phyloP scores from a whole-genome alignment of 2,113 vertebrate species.

The Cavia aperea region DNA sequence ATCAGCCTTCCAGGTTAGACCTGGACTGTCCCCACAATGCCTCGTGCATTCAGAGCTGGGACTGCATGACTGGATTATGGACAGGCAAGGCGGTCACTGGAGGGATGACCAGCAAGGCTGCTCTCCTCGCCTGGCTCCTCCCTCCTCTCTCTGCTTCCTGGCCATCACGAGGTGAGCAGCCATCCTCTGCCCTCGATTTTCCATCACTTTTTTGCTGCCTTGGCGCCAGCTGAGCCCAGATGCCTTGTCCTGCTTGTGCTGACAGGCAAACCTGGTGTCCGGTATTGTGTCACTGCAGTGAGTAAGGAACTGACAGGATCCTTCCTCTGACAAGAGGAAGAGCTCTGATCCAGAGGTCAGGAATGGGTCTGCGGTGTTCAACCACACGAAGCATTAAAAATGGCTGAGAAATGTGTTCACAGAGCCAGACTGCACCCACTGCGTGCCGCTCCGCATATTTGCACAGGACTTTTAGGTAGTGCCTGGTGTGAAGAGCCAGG shows the following conservation, averaged over 20 bases:
- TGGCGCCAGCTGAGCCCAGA: not conserved
- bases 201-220: not conserved
- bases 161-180: not conserved
- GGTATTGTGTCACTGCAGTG: too few relatives aligned
- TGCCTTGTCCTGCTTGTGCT: not conserved
- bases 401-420: not conserved
- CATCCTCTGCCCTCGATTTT: not conserved
- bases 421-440: not conserved
- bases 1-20: not conserved
- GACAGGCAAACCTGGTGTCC: not conserved
- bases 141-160: not conserved
- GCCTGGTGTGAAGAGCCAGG: not conserved
- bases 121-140: not conserved
- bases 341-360: not conserved
- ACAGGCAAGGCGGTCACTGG: not conserved
- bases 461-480: not conserved
- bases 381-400: not conserved
- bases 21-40: not conserved
- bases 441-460: not conserved
- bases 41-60: not conserved
- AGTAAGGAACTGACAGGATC: not conserved
- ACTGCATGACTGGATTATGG: not conserved
- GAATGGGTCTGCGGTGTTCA: not conserved
- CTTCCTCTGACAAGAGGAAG: not conserved
- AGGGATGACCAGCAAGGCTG: not conserved